Conservation (phyloP, 2,888 invertebrate genomes). For the Lochmaea crataegi region DNA sequence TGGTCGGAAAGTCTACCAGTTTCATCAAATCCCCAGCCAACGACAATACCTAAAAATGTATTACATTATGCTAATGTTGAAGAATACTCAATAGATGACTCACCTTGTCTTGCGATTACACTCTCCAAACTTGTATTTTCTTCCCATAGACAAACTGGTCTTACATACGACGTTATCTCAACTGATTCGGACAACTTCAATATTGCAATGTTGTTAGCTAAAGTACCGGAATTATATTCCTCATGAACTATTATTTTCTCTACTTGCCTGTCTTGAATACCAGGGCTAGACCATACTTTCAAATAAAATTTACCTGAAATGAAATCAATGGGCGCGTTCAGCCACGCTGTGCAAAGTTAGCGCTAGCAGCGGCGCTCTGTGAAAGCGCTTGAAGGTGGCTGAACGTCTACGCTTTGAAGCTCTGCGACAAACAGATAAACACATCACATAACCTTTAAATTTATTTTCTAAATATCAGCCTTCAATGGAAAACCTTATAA, state of each 20-base stretch:
- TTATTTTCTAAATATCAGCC: too few species aligned
- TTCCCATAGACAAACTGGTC: constrained; percentile 62
- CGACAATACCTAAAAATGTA: constrained; percentile 56
- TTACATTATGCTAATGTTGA: too few species aligned
- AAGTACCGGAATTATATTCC: constrained; percentile 56
- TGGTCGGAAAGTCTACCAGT: constrained; percentile 70
- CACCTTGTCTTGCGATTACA: constrained; percentile 55
- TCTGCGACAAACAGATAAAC: too few species aligned
- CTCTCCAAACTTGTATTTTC: constrained; percentile 47
- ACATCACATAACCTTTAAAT: too few species aligned
- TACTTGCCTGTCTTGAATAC: constrained; percentile 61
- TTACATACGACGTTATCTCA: constrained; percentile 59
- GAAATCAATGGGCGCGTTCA: too few species aligned
- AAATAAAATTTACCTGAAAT: constrained; percentile 61
- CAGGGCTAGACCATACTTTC: constrained; percentile 59
- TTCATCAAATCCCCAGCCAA: constrained; percentile 70
- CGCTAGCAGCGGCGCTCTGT: too few species aligned
- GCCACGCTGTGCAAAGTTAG: too few species aligned
- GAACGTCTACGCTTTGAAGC: too few species aligned
- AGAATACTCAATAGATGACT: constrained; percentile 4
- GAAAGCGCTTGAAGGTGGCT: too few species aligned
- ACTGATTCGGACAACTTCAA: constrained; percentile 54
- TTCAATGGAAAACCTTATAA: too few species aligned
- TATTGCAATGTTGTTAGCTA: constrained; percentile 60
- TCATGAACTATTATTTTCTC: constrained; percentile 58